Conservation (phyloP, 1,140 invertebrate species). For the Cephus cinctus region DNA sequence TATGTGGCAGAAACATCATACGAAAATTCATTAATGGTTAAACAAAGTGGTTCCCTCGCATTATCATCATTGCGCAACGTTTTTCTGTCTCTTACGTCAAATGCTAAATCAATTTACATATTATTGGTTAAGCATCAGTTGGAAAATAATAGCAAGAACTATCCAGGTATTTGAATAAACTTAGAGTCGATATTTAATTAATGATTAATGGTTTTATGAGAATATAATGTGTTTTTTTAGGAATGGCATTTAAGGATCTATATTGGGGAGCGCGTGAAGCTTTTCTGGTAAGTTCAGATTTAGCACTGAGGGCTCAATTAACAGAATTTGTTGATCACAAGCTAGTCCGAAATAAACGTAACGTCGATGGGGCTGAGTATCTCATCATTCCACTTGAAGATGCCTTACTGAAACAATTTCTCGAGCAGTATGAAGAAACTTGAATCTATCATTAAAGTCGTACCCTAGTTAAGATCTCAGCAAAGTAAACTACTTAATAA, state of each 20-base stretch:
- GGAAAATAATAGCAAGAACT: conserved; percentile 69
- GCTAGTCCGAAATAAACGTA: conserved; percentile 77
- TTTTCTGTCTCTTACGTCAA: conserved; percentile 82
- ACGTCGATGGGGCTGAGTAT: conserved; percentile 77
- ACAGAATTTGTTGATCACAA: conserved; percentile 95
- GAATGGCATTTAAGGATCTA: conserved; percentile 83
- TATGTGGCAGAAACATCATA: conserved; percentile 87
- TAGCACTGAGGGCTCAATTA: conserved; percentile 82
- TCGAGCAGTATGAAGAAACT: conserved; percentile 56
- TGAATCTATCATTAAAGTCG: too few species aligned
- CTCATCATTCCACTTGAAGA: conserved; percentile 78
- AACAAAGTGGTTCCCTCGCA: conserved; percentile 75
- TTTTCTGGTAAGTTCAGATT: conserved; percentile 88
- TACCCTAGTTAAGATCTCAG: too few species aligned
- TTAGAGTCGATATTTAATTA: not conserved
- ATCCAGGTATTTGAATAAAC: conserved; percentile 62
- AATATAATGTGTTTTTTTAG: conserved; percentile 62
- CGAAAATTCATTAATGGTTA: conserved; percentile 81
- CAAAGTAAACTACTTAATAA: too few species aligned
- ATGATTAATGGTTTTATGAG: conserved; percentile 14
- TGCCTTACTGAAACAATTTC: conserved; percentile 74
- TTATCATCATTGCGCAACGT: conserved; percentile 86
- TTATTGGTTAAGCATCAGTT: conserved; percentile 80
- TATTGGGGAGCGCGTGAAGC: conserved; percentile 80
- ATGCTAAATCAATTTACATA: conserved; percentile 84